A percentile compares a stretch with the other conserved stretches of the same genome.
Conservation (phyloP, 2,797 vertebrate genomes). For the Salarias fasciatus region DNA sequence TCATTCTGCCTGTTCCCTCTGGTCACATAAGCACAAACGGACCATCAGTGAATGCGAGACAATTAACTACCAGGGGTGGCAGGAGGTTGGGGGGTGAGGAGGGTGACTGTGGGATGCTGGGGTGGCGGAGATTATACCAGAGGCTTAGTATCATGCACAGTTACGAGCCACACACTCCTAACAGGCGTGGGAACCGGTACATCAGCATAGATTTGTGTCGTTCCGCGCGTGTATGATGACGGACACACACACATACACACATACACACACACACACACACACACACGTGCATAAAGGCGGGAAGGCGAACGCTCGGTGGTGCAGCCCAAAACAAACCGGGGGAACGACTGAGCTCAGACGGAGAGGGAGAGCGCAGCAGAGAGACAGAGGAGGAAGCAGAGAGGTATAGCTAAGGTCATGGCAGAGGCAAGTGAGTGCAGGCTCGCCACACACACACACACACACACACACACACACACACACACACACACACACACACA, state of each 20-base stretch:
- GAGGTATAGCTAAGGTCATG: constrained; percentile 68
- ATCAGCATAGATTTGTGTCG: constrained; percentile 52
- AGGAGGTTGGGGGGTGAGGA: constrained; percentile 24
- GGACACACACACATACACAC: constrained; percentile 33
- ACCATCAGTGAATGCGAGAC: constrained; percentile 81
- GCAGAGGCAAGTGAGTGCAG: constrained; percentile 49
- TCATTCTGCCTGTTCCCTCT: constrained; percentile 61
- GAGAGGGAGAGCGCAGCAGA: constrained; percentile 42
- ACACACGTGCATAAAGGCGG: constrained; percentile 43
- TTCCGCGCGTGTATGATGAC: constrained; percentile 24
- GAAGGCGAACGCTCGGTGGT: constrained; percentile 48
- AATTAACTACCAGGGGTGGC: constrained; percentile 76
- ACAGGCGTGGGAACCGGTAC: constrained; percentile 57
- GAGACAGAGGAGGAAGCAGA: constrained; percentile 44
- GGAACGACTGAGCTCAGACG: constrained; percentile 37
- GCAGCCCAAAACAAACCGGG: constrained; percentile 56
- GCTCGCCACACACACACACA: constrained; percentile 16
- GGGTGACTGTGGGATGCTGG: constrained; percentile 29
- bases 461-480: constrained; percentile 1
- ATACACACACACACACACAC: constrained; percentile 34
- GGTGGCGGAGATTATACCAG: constrained; percentile 60
- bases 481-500: constrained; percentile 14
- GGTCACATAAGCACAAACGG: constrained; percentile 80
- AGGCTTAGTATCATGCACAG: constrained; percentile 75
- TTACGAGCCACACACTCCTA: constrained; percentile 58